phyloP scores from a whole-genome alignment of 2,113 vertebrate genomes.

The Probosciger aterrimus region DNA sequence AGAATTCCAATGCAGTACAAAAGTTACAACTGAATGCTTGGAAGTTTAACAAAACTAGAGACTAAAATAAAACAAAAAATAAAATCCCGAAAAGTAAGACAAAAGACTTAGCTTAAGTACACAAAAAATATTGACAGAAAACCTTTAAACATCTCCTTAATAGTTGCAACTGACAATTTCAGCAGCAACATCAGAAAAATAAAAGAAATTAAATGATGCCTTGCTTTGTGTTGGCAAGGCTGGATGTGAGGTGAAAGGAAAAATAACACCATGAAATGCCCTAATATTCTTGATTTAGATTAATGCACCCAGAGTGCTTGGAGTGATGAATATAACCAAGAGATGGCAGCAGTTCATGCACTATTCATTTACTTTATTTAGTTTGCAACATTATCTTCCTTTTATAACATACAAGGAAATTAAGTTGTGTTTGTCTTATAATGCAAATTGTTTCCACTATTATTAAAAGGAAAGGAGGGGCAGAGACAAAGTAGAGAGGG shows the following conservation, averaged over 20 bases:
- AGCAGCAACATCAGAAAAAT: background rate
- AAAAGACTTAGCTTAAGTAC: background rate
- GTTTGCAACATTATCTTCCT: background rate
- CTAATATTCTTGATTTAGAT: background rate
- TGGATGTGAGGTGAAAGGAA: background rate
- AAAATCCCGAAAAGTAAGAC: background rate
- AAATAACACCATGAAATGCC: background rate
- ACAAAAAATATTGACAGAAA: background rate
- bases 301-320: background rate
- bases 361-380: constrained; percentile 15
- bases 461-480: background rate
- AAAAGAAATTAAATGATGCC: background rate
- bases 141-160: background rate
- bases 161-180: background rate
- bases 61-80: background rate
- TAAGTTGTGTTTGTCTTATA: background rate
- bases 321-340: constrained; percentile 31
- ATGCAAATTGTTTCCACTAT: background rate
- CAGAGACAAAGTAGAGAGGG: background rate
- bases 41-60: background rate
- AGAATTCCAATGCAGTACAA: background rate
- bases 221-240: background rate
- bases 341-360: constrained; percentile 55
- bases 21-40: background rate
- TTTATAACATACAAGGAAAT: background rate